Conservation (phyloP, 2,888 invertebrate genomes). For the Hartigia nigra region DNA sequence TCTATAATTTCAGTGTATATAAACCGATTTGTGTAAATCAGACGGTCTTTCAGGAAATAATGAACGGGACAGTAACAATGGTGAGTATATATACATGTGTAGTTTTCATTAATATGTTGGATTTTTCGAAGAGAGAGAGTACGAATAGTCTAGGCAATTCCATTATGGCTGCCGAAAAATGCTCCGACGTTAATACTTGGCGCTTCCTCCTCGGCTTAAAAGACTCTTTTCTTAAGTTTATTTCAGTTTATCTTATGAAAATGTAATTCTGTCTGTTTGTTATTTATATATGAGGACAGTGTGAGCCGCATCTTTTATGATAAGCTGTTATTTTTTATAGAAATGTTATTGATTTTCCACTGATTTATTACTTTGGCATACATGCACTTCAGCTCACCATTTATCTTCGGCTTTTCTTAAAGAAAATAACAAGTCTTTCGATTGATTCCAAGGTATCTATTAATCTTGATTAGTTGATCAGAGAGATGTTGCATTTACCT, state of each 20-base stretch:
- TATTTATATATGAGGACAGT: not conserved
- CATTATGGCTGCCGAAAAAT: not conserved
- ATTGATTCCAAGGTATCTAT: not conserved
- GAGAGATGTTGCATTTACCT: not conserved
- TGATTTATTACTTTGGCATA: not conserved
- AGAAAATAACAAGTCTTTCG: not conserved
- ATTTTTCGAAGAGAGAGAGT: not conserved
- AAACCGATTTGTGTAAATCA: not conserved
- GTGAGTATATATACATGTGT: conserved; percentile 43
- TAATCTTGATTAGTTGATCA: not conserved
- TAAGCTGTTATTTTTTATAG: not conserved
- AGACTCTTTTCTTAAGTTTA: not conserved
- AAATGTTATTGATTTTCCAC: not conserved
- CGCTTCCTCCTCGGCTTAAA: not conserved
- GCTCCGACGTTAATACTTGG: not conserved
- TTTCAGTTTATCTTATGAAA: not conserved
- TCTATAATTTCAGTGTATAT: not conserved
- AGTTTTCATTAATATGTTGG: not conserved
- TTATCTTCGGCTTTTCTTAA: not conserved
- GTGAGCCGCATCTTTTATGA: not conserved
- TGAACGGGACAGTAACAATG: conserved; percentile 63
- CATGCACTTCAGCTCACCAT: not conserved
- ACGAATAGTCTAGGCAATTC: not conserved
- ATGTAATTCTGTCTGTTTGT: not conserved
- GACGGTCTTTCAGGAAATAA: conserved; percentile 31